A percentile compares a stretch with the other conserved stretches of the same genome.
These are phyloP conservation scores for Gorilla gorilla DNA, from an alignment of 2,113 vertebrate genomes.

Conservation along the genomic window DNA sequence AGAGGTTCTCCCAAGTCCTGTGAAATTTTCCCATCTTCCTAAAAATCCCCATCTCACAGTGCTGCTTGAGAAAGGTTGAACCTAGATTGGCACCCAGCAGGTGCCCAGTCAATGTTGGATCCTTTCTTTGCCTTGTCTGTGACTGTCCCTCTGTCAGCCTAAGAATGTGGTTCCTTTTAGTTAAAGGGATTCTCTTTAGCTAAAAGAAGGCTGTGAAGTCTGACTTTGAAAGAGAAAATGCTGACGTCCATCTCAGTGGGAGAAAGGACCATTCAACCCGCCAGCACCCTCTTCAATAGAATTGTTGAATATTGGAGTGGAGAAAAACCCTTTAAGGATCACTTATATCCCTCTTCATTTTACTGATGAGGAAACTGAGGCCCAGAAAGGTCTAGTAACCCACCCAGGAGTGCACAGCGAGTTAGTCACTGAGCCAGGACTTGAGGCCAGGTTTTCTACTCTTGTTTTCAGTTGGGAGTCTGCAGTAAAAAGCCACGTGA, in stretches of 20 bases:
- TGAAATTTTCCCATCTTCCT: background rate
- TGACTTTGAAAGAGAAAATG: background rate
- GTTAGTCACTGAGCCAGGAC: background rate
- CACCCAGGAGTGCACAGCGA: background rate
- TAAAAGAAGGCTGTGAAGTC: background rate
- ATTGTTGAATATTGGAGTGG: background rate
- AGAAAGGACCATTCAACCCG: background rate
- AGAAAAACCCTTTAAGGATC: background rate
- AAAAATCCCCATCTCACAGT: background rate
- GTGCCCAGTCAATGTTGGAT: background rate
- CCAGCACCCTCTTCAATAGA: background rate
- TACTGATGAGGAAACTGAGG: background rate
- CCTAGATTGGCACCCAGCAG: rapidly evolving
- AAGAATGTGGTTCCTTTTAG: background rate
- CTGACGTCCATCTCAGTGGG: background rate
- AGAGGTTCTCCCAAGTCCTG: background rate
- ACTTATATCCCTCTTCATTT: background rate
- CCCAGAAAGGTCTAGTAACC: background rate
- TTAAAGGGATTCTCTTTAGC: background rate
- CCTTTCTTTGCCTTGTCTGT: background rate
- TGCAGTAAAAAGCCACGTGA: background rate
- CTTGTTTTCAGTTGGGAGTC: background rate
- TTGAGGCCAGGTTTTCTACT: background rate
- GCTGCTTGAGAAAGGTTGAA: background rate
- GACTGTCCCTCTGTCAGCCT: background rate